Percentiles rank a stretch among this genome's conserved stretches.
Evolutionary conservation across 2,113 vertebrate genomes (phyloP).

Genomic region (Falcunculus frontatus): DNA sequence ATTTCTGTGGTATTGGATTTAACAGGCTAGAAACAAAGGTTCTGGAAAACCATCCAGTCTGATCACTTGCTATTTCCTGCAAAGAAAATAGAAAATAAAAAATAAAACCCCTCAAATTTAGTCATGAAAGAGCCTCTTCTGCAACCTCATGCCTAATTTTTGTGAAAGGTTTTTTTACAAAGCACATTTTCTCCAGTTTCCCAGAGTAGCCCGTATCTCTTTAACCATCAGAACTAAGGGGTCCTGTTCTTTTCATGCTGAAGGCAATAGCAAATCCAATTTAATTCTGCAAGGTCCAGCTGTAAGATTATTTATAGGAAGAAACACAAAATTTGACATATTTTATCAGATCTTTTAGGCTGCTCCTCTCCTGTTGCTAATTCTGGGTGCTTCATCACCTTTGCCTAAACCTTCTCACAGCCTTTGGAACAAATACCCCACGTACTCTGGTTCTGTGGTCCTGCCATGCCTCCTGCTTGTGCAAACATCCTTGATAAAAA

Average conservation of each 20-base stretch:
- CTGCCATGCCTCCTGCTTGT: too few relatives aligned
- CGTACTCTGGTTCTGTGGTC: too few relatives aligned
- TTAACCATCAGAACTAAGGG: not conserved
- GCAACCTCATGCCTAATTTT: not conserved
- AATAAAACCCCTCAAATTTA: not conserved
- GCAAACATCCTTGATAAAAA: not conserved
- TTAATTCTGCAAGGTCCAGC: not conserved
- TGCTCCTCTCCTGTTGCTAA: not conserved
- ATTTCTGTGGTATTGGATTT: not conserved
- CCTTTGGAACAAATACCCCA: not conserved
- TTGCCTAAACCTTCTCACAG: rapidly evolving
- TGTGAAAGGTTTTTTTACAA: not conserved
- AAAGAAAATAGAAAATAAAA: not conserved
- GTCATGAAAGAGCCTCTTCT: not conserved
- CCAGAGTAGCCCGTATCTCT: not conserved
- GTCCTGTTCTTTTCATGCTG: not conserved
- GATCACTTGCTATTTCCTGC: not conserved
- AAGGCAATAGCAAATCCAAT: not conserved
- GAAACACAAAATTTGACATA: not conserved
- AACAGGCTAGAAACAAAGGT: not conserved
- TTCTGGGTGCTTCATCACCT: rapidly evolving
- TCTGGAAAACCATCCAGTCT: not conserved
- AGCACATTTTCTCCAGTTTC: not conserved
- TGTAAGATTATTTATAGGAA: not conserved
- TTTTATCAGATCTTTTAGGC: not conserved